These are phyloP conservation scores for Styela clava DNA, from an alignment of 23 tunicate genomes.

Conservation along the genomic window DNA sequence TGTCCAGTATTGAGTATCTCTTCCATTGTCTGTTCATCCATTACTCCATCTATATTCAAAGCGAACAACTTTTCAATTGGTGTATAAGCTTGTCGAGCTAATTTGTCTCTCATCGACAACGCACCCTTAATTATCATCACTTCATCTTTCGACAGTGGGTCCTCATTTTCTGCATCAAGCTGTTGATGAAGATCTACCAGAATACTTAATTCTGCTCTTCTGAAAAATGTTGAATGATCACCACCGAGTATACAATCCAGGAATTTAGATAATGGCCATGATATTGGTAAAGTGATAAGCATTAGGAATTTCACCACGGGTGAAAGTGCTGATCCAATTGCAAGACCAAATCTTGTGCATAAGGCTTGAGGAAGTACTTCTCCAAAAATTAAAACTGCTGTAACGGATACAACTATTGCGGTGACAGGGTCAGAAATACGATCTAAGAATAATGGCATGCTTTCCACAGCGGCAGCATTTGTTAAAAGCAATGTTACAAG, in stretches of 20 bases:
- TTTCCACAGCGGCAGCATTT: conserved; percentile 97
- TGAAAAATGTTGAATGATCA: conserved; percentile 79
- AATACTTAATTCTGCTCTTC: conserved; percentile 81
- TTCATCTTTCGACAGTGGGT: conserved; percentile 86
- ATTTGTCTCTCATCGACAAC: conserved; percentile 82
- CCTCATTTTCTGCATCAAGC: conserved; percentile 62
- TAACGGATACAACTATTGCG: conserved; percentile 89
- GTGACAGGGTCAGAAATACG: conserved; percentile 85
- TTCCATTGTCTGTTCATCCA: conserved; percentile 77
- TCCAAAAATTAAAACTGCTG: conserved; percentile 91
- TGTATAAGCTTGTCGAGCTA: conserved; percentile 52
- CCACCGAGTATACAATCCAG: conserved; percentile 83
- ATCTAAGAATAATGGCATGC: conserved; percentile 92
- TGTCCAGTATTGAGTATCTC: conserved; percentile 55
- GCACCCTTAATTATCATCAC: conserved; percentile 86
- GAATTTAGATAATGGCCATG: conserved; percentile 87
- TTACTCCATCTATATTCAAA: conserved; percentile 37
- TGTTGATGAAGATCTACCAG: conserved; percentile 72
- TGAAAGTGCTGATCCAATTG: conserved; percentile 81
- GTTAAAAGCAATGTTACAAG: conserved; percentile 77
- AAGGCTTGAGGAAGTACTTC: conserved; percentile 96
- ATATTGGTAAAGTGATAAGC: conserved; percentile 67
- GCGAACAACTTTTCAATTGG: conserved; percentile 68
- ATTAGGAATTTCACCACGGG: conserved; percentile 76
- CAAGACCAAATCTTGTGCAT: conserved; percentile 91